phyloP scores from a whole-genome alignment of 1,140 invertebrate species.

The Neocloeon triangulifer region DNA sequence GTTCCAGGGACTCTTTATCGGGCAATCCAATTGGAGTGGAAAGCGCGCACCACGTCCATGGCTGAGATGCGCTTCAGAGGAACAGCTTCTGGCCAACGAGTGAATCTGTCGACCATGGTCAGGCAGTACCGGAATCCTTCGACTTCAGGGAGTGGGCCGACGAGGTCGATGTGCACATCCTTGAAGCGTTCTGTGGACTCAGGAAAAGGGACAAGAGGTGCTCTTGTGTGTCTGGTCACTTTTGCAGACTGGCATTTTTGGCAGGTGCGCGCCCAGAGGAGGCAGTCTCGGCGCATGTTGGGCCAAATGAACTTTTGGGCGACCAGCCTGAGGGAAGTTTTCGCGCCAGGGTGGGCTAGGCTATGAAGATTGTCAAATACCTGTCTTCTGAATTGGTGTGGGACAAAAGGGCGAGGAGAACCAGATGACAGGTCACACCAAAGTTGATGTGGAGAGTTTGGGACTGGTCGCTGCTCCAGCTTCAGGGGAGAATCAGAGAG shows the following conservation, averaged over 20 bases:
- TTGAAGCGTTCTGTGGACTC: constrained; percentile 11
- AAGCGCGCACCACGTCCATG: no score
- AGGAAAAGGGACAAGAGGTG: constrained; percentile 9
- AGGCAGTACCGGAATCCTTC: constrained; percentile 12
- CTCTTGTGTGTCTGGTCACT: constrained; percentile 9
- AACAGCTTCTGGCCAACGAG: constrained; percentile 15
- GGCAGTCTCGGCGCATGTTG: constrained; percentile 11
- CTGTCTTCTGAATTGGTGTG: constrained; percentile 7
- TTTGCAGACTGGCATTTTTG: constrained; percentile 13
- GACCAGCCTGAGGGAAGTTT: constrained; percentile 13
- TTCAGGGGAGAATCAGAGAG: background rate
- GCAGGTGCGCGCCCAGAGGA: constrained; percentile 10
- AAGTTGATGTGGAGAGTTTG: background rate
- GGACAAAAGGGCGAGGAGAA: constrained; percentile 11
- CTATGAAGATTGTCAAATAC: constrained; percentile 12
- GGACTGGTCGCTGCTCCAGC: no score
- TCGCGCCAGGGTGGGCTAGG: constrained; percentile 11
- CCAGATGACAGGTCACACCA: constrained; percentile 7
- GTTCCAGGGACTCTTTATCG: constrained; percentile 14
- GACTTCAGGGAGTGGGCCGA: constrained; percentile 11
- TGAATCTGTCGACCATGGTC: constrained; percentile 13
- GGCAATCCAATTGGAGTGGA: constrained; percentile 16
- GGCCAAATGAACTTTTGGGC: constrained; percentile 20
- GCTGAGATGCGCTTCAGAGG: constrained; percentile 12
- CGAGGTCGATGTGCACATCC: constrained; percentile 15